These are phyloP conservation scores for Phrynosoma blainvillii DNA, from an alignment of 2,113 vertebrate species.

Conservation along the genomic window DNA sequence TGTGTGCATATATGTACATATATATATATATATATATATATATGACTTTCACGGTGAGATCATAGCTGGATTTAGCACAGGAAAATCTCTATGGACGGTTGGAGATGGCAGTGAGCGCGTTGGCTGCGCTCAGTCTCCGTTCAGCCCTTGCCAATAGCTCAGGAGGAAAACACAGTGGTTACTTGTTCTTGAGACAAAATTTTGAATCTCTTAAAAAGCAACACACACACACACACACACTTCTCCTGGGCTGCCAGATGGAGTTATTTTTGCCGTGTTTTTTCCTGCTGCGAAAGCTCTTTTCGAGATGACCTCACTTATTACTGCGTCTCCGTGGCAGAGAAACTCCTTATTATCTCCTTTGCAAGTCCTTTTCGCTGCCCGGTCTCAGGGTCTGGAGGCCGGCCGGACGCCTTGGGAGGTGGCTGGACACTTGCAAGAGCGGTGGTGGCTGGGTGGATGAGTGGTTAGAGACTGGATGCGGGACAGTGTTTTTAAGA, in stretches of 20 bases:
- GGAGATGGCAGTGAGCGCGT: slow-evolving; percentile 53
- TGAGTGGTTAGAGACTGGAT: neutral
- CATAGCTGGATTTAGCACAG: slow-evolving; percentile 63
- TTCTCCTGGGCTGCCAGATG: slow-evolving; percentile 39
- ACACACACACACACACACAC: too few relatives aligned
- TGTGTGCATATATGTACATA: neutral
- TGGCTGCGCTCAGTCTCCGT: neutral
- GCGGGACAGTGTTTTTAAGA: neutral
- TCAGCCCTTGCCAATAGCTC: slow-evolving; percentile 37
- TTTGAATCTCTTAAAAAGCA: neutral
- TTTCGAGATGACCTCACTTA: slow-evolving; percentile 57
- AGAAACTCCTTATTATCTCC: slow-evolving; percentile 29
- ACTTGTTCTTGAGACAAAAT: slow-evolving; percentile 55
- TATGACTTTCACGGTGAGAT: slow-evolving; percentile 56
- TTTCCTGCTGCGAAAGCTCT: slow-evolving; percentile 12
- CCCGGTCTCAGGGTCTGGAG: too few relatives aligned
- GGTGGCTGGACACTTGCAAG: neutral
- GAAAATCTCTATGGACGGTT: slow-evolving; percentile 45
- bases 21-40: neutral
- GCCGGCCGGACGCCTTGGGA: neutral
- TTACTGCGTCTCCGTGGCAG: slow-evolving; percentile 9
- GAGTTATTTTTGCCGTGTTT: slow-evolving; percentile 48
- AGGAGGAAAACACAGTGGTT: slow-evolving; percentile 44
- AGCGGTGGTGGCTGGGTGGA: neutral
- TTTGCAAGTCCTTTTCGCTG: neutral